phyloP scores from a whole-genome alignment of 2,797 vertebrate genomes.

The Gallirallus australis region DNA sequence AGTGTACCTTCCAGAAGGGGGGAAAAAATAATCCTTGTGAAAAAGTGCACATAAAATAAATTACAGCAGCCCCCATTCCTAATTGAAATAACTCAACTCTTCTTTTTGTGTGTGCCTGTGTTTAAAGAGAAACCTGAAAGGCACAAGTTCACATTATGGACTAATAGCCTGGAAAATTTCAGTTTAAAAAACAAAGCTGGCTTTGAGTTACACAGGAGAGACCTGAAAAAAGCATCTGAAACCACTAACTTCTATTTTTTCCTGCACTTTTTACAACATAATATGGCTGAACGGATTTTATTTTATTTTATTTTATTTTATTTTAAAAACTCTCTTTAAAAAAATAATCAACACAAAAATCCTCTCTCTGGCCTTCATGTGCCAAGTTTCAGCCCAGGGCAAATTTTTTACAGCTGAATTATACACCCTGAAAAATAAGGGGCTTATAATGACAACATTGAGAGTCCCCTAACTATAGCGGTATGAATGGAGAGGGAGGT shows the following conservation, averaged over 20 bases:
- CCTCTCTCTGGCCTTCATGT: conserved; percentile 60
- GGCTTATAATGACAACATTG: conserved; percentile 78
- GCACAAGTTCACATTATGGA: conserved; percentile 68
- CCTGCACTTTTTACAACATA: conserved; percentile 63
- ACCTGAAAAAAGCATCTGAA: conserved; percentile 56
- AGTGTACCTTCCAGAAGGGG: background rate
- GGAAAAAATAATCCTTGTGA: background rate
- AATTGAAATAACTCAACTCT: conserved; percentile 59
- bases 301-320: conserved; percentile 76
- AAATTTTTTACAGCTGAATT: conserved; percentile 80
- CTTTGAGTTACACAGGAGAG: conserved; percentile 74
- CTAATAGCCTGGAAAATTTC: conserved; percentile 74
- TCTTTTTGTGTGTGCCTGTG: conserved; percentile 52
- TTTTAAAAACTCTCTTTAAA: conserved; percentile 74
- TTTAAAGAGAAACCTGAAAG: conserved; percentile 69
- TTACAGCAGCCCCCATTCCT: conserved; percentile 7
- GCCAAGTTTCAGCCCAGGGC: conserved; percentile 78
- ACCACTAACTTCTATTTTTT: conserved; percentile 57
- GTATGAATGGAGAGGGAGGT: conserved; percentile 65
- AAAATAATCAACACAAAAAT: conserved; percentile 70
- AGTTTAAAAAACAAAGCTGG: conserved; percentile 76
- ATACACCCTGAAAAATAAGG: conserved; percentile 75
- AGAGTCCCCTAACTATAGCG: conserved; percentile 65
- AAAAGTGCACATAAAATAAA: conserved; percentile 57
- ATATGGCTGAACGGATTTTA: conserved; percentile 59